Evolutionary conservation across 2,888 invertebrate species (phyloP).

Genomic region (Diarsia rubi): DNA sequence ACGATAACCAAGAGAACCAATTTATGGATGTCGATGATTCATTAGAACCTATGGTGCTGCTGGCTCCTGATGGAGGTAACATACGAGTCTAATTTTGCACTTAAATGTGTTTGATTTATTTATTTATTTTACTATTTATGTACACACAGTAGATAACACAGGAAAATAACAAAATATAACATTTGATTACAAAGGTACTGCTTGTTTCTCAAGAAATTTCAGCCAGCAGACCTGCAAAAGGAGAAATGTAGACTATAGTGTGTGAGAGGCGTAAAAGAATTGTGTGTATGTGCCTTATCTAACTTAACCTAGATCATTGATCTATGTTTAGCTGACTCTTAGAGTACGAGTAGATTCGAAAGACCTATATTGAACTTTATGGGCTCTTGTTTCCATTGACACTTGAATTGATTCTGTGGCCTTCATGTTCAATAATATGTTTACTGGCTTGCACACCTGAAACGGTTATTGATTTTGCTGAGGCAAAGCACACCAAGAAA

Average conservation of each 20-base stretch:
- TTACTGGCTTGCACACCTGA: not conserved
- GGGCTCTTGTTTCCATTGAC: not conserved
- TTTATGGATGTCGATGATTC: constrained; percentile 92
- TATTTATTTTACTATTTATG: no score
- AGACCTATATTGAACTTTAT: not conserved
- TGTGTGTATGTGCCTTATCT: no score
- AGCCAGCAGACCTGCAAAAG: no score
- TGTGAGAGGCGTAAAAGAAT: no score
- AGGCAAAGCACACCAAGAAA: not conserved
- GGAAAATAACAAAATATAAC: no score
- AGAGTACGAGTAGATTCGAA: not conserved
- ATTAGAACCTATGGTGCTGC: constrained; percentile 91
- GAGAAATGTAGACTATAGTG: no score
- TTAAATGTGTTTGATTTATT: not conserved
- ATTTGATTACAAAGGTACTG: no score
- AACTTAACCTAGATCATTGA: no score
- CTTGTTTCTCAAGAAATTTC: no score
- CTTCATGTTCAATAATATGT: not conserved
- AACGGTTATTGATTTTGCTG: not conserved
- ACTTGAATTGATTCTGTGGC: not conserved
- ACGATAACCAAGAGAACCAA: constrained; percentile 87
- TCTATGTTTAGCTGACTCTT: not conserved
- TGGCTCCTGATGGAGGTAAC: constrained; percentile 90
- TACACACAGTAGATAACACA: no score
- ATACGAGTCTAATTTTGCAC: not conserved